phyloP scores from a whole-genome alignment of 2,113 vertebrate genomes.

The Larimichthys crocea region DNA sequence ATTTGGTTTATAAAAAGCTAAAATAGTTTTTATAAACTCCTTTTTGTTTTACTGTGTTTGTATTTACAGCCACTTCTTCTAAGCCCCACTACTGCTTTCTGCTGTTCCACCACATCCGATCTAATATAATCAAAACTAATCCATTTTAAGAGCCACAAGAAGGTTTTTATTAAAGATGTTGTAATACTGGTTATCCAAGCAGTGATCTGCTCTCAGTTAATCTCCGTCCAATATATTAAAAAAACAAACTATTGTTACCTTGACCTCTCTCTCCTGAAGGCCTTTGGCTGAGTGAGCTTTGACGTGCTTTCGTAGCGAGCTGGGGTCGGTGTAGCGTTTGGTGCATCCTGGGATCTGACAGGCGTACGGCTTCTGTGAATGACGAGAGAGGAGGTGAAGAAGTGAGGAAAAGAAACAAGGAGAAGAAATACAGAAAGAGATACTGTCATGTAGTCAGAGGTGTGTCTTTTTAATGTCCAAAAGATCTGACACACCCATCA shows the following conservation, averaged over 20 bases:
- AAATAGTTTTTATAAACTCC: too few relatives aligned
- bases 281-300: constrained; percentile 79
- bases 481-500: background rate
- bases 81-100: background rate
- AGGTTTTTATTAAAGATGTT: constrained; percentile 13
- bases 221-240: background rate
- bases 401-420: background rate
- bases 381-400: background rate
- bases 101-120: constrained; percentile 8
- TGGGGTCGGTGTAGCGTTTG: constrained; percentile 83
- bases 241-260: constrained; percentile 55
- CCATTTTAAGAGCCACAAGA: constrained; percentile 3
- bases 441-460: background rate
- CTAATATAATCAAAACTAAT: background rate
- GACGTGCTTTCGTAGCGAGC: constrained; percentile 82
- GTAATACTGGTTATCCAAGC: background rate
- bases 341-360: constrained; percentile 83
- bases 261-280: constrained; percentile 69
- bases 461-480: background rate
- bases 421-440: background rate
- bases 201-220: background rate
- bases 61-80: background rate
- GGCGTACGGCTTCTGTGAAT: constrained; percentile 80
- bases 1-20: background rate
- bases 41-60: background rate